Evolutionary conservation across 1,140 invertebrate genomes (phyloP).

Genomic region (Danaus plexippus): DNA sequence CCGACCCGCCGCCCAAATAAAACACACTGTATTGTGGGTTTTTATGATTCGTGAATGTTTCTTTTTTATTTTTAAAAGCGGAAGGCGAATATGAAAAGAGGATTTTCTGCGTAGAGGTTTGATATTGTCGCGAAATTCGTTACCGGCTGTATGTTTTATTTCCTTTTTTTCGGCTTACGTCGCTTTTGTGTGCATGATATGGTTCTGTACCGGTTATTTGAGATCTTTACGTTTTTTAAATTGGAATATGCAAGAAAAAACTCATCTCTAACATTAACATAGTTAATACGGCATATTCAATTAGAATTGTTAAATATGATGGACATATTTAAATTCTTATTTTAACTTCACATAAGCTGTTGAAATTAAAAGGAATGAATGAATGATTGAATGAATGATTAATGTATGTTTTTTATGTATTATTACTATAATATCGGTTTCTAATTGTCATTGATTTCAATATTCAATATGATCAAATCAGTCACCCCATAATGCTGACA

Average conservation of each 20-base stretch:
- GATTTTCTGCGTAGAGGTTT: constrained; percentile 33
- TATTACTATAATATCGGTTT: too few species aligned
- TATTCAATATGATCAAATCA: neutral
- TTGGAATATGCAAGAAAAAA: constrained; percentile 3
- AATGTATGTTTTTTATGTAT: too few species aligned
- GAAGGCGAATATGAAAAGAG: constrained; percentile 49
- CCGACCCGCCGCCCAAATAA: constrained; percentile 48
- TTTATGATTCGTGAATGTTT: constrained; percentile 60
- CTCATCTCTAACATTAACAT: constrained; percentile 4
- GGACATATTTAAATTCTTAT: too few species aligned
- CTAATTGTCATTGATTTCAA: too few species aligned
- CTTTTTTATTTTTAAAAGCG: constrained; percentile 40
- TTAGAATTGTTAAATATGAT: too few species aligned
- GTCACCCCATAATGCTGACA: constrained; percentile 31
- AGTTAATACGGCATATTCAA: constrained; percentile 3
- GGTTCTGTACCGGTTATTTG: neutral
- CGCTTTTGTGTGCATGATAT: constrained; percentile 24
- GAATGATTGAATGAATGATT: too few species aligned
- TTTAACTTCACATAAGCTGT: too few species aligned
- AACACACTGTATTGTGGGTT: constrained; percentile 51
- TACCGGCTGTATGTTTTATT: constrained; percentile 25
- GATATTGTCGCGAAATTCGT: constrained; percentile 40
- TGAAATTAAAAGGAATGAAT: too few species aligned
- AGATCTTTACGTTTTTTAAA: neutral
- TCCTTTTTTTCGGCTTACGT: constrained; percentile 14